A percentile compares a stretch with the other conserved stretches of the same genome.
phyloP scores from a whole-genome alignment of 2,888 invertebrate genomes.

The Pocota personata region DNA sequence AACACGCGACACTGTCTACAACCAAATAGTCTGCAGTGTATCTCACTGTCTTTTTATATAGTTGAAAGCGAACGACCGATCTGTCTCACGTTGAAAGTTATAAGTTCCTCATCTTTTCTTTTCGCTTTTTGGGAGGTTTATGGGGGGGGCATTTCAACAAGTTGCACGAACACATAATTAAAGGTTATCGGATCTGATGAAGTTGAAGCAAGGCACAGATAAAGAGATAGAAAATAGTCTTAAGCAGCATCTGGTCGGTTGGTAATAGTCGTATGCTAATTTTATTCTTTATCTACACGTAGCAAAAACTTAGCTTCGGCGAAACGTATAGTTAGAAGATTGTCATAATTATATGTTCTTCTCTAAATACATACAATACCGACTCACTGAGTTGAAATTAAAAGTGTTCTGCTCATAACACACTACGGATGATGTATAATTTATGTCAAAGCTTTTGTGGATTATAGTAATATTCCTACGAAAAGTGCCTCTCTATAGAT shows the following conservation, averaged over 20 bases:
- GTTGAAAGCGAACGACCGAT: slow-evolving; percentile 51
- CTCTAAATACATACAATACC: background rate
- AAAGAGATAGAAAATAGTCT: slow-evolving; percentile 17
- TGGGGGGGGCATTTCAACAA: slow-evolving; percentile 53
- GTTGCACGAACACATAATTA: slow-evolving; percentile 65
- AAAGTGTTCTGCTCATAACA: background rate
- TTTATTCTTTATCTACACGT: slow-evolving; percentile 53
- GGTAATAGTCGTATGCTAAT: slow-evolving; percentile 36
- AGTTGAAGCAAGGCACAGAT: slow-evolving; percentile 34
- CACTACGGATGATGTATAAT: background rate
- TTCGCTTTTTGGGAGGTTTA: background rate
- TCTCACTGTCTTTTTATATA: slow-evolving; percentile 42
- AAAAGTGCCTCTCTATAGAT: no score
- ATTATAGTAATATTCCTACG: no score
- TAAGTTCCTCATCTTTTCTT: slow-evolving; percentile 33
- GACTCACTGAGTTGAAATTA: background rate
- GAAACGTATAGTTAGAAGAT: background rate
- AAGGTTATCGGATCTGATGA: slow-evolving; percentile 46
- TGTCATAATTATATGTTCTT: background rate
- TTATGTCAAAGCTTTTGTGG: background rate
- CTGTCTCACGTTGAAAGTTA: slow-evolving; percentile 60
- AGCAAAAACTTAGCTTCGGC: background rate
- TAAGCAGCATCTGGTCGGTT: background rate
- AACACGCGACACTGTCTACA: slow-evolving; percentile 34
- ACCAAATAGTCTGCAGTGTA: slow-evolving; percentile 51